Evolutionary conservation across 2,113 vertebrate genomes (phyloP).

Genomic region (Glaucidium brasilianum): DNA sequence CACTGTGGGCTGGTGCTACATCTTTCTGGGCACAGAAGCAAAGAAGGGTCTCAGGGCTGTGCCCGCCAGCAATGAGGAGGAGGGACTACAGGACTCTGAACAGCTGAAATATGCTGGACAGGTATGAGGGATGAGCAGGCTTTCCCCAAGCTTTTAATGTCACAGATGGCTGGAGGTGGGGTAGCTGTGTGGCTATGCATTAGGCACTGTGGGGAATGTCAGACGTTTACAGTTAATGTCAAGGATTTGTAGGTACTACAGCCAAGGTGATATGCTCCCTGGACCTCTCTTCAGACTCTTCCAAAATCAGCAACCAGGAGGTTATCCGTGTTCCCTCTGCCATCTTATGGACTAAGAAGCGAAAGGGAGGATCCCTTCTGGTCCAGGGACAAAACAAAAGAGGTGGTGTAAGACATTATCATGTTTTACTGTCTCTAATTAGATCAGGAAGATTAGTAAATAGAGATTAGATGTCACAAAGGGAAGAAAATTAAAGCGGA

Average conservation of each 20-base stretch:
- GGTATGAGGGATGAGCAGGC: neutral
- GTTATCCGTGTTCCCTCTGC: neutral
- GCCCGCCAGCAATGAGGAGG: neutral
- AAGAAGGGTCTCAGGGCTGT: neutral
- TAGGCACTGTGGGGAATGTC: neutral
- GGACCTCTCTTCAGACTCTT: neutral
- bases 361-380: neutral
- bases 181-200: neutral
- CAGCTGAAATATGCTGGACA: neutral
- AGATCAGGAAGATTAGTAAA: neutral
- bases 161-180: neutral
- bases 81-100: neutral
- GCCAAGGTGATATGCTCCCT: neutral
- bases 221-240: neutral
- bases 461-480: slow-evolving; percentile 6
- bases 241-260: neutral
- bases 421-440: neutral
- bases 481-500: neutral
- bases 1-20: neutral
- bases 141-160: neutral
- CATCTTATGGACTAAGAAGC: neutral
- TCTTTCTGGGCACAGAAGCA: neutral
- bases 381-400: neutral
- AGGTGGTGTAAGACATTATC: neutral
- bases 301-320: neutral